Conservation (phyloP, 2,797 vertebrate genomes). For the Gymnocypris eckloni region DNA sequence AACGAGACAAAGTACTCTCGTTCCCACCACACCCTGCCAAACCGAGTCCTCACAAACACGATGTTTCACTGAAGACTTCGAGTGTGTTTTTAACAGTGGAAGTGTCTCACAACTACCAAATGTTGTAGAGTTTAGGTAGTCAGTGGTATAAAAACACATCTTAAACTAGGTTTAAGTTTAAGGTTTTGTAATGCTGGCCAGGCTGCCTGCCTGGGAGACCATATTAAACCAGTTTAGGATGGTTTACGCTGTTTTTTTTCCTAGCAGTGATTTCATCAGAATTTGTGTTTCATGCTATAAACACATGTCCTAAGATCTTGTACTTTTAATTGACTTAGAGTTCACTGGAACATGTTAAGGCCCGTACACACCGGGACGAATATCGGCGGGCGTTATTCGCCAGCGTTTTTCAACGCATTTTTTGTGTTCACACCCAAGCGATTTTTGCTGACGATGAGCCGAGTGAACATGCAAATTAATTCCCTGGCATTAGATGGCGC, state of each 20-base stretch:
- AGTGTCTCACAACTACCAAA: not conserved
- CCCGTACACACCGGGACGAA: too few species aligned
- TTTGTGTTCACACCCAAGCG: too few species aligned
- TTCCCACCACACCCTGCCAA: conserved; percentile 48
- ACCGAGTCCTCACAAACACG: conserved; percentile 5
- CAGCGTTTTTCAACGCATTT: too few species aligned
- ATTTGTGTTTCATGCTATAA: too few species aligned
- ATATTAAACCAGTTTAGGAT: not conserved
- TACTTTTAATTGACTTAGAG: not conserved
- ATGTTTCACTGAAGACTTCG: not conserved
- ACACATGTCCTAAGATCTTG: not conserved
- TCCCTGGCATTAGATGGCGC: too few species aligned
- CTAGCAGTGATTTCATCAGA: not conserved
- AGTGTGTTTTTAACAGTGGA: conserved; percentile 1
- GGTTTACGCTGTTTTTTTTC: not conserved
- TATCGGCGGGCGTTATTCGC: too few species aligned
- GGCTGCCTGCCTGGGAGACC: not conserved
- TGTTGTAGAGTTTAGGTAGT: not conserved
- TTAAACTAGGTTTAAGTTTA: not conserved
- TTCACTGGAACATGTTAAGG: not conserved
- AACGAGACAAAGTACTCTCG: conserved; percentile 22
- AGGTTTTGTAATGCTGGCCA: not conserved
- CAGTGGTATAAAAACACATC: not conserved
- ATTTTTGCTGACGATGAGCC: too few species aligned
- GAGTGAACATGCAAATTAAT: too few species aligned